Base-by-base conservation (phyloP, 1,140 invertebrate genomes). In the Bombus superbus region DNA sequence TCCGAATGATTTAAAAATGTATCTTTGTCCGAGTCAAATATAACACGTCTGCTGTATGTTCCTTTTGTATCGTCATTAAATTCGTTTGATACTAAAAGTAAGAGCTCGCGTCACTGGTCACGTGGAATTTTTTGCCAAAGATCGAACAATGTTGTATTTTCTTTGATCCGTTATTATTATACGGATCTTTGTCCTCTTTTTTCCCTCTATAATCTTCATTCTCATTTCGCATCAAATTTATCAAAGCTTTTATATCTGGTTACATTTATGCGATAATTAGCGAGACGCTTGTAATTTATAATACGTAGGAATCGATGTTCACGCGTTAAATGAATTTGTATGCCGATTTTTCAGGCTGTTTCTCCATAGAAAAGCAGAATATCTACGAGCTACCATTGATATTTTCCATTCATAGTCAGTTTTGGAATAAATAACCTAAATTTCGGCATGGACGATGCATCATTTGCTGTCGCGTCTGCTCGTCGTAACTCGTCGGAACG, bases 211-310 rank as follows among this genome's bases (percentile, higher is more conserved):
- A 40, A n/a, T 32, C 40, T 64, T 75, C 8, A 3, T 44, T 15
- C 9, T 8, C 32, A 5, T 32, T 22, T 13, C 18, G 81, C 44
- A 18, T 82, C 57, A 1, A 28, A 82, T 82, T 75, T 47, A 72
- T 32, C 32, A 64, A 42, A 74, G 71, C 57, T 64, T 64, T 40
- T 18, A 32, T 77, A 68, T 77, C 75, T 35, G 3, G 64, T 83
- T 78, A 71, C 64, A 44, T 57, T 78, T 69, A 15, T 10, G 18
- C 13, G 28, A 77, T 69, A 47, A 57, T 77, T 77, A 69, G 2
- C 13, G 47, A 8, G 13, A 15, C 44, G 15, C 0, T 35, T 13
- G 1, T 40, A 10, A 74, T 62, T 74, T 25, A 38, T 25, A 35
- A 35, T 3, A 2, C 2, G 40, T 6, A n/a, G 25, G 40, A 40